These are phyloP conservation scores for Branchipolynoe longqiensis DNA, from an alignment of 2,888 invertebrate species.

Conservation along the genomic window DNA sequence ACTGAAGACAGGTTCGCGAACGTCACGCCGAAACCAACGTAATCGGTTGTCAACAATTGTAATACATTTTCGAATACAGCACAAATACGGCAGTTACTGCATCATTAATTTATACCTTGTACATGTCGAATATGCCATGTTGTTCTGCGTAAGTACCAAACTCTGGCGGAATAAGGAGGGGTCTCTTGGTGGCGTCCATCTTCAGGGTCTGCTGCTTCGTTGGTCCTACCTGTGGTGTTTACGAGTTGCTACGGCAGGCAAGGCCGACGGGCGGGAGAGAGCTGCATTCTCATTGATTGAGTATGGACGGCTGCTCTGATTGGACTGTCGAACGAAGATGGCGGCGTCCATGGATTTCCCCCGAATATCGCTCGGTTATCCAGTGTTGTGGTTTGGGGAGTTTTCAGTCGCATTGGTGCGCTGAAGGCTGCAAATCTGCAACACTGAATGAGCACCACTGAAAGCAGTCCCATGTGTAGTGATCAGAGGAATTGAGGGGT, in stretches of 20 bases:
- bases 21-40: too few species aligned
- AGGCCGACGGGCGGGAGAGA: background rate
- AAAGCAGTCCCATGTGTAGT: too few species aligned
- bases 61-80: background rate
- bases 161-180: slow-evolving; percentile 81
- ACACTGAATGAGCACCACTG: too few species aligned
- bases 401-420: too few species aligned
- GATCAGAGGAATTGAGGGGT: too few species aligned
- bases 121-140: slow-evolving; percentile 81
- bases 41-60: too few species aligned
- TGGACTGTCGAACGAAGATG: background rate
- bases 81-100: background rate
- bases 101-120: slow-evolving; percentile 75
- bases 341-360: background rate
- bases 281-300: background rate
- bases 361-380: too few species aligned
- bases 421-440: too few species aligned
- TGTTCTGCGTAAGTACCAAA: slow-evolving; percentile 82
- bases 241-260: slow-evolving; percentile 21
- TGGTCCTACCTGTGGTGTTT: slow-evolving; percentile 13
- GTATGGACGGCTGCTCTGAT: background rate
- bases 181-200: slow-evolving; percentile 82
- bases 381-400: too few species aligned
- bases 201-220: background rate
- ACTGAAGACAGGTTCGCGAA: too few species aligned